Base-by-base conservation (phyloP, 1,140 invertebrate species). In the Psix sp. region DNA sequence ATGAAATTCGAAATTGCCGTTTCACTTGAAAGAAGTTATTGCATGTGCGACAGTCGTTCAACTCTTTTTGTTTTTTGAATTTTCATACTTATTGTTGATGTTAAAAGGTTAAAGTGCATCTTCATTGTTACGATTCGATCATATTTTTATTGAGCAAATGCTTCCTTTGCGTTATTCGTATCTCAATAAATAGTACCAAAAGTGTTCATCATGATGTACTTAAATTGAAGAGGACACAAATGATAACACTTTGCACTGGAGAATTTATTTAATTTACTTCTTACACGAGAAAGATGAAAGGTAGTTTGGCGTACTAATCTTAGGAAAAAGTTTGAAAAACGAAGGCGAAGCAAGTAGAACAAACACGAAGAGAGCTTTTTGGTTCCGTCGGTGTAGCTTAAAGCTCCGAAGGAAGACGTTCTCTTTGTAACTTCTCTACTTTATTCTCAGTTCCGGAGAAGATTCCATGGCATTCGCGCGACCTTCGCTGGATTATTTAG, bases 221-320 rank as follows among this genome's bases (percentile, higher is more conserved):
- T n/a, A n/a, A n/a, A n/a, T n/a, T n/a, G n/a, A n/a, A 26, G 26
- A 31, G 11, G 26, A 48, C 33, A 48, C 31, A 48, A 56, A 36
- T 48, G 49, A 51, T 48, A 43, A 57, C 60, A 59, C 56, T 62
- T 67, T 60, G 49, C 56, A 66, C 42, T 66, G 68, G 65, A 48
- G 74, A 76, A 81, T 79, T 74, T 78, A 80, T 83, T 83, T 78
- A 77, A 82, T 83, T 81, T 82, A 78, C 78, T 77, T 81, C 75
- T 75, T 48, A 56, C 46, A 56, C 42, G 68, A 66, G 62, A 74
- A 73, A 79, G 68, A 82, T 77, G 77, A 81, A 68, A 63, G 38
- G 48, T 38, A 54, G 70, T 57, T 60, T 17, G 18, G 46, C 48
- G 59, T 36, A 42, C 40, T 66, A 43, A 49, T 51, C 52, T 59